Conservation (phyloP, 2,113 vertebrate genomes). For the Dascyllus trimaculatus region DNA sequence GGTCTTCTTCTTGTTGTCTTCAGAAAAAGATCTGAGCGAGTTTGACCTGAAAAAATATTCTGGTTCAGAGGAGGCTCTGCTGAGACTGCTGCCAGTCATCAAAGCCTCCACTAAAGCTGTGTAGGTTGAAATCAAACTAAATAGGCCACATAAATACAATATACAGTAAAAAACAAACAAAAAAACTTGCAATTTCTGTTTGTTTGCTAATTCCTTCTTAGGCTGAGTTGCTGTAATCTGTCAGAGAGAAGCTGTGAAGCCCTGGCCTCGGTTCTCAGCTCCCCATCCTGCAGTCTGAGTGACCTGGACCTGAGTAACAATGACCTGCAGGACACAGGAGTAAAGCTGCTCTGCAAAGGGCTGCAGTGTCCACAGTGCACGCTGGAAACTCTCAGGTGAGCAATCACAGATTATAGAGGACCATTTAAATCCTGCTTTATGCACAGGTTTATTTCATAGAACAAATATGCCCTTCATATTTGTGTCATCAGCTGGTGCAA, state of each 20-base stretch:
- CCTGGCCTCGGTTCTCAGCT: conserved; percentile 14
- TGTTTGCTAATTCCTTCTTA: background rate
- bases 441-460: too few relatives aligned
- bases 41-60: conserved; percentile 31
- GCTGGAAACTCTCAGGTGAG: conserved; percentile 61
- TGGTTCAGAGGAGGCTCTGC: conserved; percentile 34
- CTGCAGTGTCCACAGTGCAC: conserved; percentile 25
- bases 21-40: background rate
- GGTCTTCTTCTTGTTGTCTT: conserved; percentile 33
- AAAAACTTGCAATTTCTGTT: fast-evolving
- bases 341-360: conserved; percentile 37
- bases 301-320: conserved; percentile 42
- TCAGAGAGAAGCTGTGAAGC: conserved; percentile 24
- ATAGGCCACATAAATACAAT: background rate
- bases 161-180: background rate
- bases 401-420: background rate
- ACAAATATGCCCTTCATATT: too few relatives aligned
- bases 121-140: conserved; percentile 41
- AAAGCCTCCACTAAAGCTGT: conserved; percentile 36
- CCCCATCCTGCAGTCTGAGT: conserved; percentile 23
- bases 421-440: too few relatives aligned
- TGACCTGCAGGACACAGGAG: conserved; percentile 18
- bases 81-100: conserved; percentile 42
- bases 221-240: conserved; percentile 30
- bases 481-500: too few relatives aligned